Percentiles rank a stretch among this genome's conserved stretches.
phyloP scores from a whole-genome alignment of 1,140 invertebrate species.

The Drosophila watanabei region DNA sequence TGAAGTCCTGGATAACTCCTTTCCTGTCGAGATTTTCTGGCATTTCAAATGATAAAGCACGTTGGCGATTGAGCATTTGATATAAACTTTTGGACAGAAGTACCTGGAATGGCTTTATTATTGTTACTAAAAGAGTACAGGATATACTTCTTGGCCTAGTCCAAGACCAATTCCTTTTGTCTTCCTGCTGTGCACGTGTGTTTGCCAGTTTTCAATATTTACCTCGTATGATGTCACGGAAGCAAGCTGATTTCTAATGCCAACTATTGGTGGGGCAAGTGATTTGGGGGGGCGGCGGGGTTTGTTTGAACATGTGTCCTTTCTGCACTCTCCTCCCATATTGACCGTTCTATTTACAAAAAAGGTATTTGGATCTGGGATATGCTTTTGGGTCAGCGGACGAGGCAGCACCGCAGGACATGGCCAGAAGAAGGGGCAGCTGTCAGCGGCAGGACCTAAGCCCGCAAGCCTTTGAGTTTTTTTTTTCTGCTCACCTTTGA shows the following conservation, averaged over 20 bases:
- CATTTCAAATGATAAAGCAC: conserved; percentile 48
- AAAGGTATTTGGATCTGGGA: conserved; percentile 58
- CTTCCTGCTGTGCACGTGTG: conserved; percentile 80
- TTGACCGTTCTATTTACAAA: conserved; percentile 65
- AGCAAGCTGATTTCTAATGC: conserved; percentile 76
- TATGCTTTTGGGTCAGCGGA: conserved; percentile 38
- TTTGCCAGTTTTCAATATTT: conserved; percentile 72
- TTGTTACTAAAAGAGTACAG: conserved; percentile 1
- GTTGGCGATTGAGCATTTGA: conserved; percentile 3
- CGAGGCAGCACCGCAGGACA: conserved; percentile 59
- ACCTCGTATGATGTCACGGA: conserved; percentile 64
- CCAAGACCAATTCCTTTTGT: conserved; percentile 30
- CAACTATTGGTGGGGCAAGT: conserved; percentile 44
- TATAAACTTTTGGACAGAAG: background rate
- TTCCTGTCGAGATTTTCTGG: conserved; percentile 33
- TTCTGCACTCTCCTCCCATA: conserved; percentile 18
- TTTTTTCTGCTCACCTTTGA: conserved; percentile 46
- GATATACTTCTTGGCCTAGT: background rate
- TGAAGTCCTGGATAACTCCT: conserved; percentile 35
- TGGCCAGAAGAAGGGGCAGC: conserved; percentile 59
- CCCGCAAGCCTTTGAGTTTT: conserved; percentile 71
- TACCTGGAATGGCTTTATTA: conserved; percentile 1
- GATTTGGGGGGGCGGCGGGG: conserved; percentile 29
- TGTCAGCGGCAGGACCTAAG: conserved; percentile 60
- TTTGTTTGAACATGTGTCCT: conserved; percentile 75